phyloP scores from a whole-genome alignment of 2,113 vertebrate species.

The Hemiscyllium ocellatum region DNA sequence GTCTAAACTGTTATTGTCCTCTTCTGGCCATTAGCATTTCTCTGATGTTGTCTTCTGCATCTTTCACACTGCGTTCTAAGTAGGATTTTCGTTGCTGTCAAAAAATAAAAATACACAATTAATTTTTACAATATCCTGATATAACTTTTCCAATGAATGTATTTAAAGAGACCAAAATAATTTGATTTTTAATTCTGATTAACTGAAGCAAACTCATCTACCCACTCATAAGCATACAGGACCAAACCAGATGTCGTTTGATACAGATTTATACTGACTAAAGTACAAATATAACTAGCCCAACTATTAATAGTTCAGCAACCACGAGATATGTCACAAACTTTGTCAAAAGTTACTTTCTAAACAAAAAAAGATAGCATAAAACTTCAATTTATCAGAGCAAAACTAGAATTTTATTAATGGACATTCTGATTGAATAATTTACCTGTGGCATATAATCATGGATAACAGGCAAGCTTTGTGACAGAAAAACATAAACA shows the following conservation, averaged over 20 bases:
- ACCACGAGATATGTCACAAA: neutral
- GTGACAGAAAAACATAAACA: slow-evolving; percentile 21
- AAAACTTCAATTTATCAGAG: neutral
- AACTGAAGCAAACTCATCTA: neutral
- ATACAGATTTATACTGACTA: neutral
- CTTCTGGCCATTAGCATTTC: slow-evolving; percentile 91
- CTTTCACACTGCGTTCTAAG: slow-evolving; percentile 87
- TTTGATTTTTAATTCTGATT: neutral
- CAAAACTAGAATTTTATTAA: neutral
- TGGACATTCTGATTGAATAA: neutral
- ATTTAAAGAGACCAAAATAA: neutral
- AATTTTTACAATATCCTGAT: neutral
- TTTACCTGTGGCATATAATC: neutral
- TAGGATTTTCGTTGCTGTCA: slow-evolving; percentile 88
- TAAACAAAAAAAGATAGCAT: neutral
- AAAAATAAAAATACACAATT: slow-evolving; percentile 36
- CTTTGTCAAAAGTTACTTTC: neutral
- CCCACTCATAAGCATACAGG: neutral
- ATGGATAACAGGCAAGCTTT: slow-evolving; percentile 1
- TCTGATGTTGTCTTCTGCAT: slow-evolving; percentile 90
- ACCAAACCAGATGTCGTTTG: neutral
- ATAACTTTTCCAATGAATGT: neutral
- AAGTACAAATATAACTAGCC: neutral
- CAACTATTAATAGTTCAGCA: neutral
- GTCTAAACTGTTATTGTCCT: slow-evolving; percentile 59